A percentile compares a stretch with the other conserved stretches of the same genome.
These are phyloP conservation scores for Xiphophorus birchmanni DNA, from an alignment of 2,797 vertebrate species.

Conservation along the genomic window DNA sequence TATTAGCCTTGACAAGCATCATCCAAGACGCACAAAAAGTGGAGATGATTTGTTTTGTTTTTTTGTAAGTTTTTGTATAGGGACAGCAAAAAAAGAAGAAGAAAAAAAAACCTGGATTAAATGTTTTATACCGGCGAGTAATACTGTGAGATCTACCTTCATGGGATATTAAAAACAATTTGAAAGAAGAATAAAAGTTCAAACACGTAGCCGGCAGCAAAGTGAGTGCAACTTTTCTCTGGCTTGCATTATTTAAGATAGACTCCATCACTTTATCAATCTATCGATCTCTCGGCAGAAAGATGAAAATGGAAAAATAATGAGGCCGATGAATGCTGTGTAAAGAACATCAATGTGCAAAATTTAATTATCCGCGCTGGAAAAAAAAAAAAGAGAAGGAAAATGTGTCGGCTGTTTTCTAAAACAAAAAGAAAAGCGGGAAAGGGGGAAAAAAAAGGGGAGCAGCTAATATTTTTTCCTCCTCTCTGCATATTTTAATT, in stretches of 20 bases:
- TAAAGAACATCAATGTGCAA: slow-evolving; percentile 88
- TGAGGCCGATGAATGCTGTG: slow-evolving; percentile 84
- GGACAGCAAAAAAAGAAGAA: slow-evolving; percentile 65
- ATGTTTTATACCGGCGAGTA: slow-evolving; percentile 66
- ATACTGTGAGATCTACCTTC: slow-evolving; percentile 65
- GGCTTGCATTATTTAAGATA: slow-evolving; percentile 86
- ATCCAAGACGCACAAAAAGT: slow-evolving; percentile 59
- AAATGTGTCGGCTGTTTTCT: slow-evolving; percentile 85
- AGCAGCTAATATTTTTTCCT: slow-evolving; percentile 84
- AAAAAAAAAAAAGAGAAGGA: slow-evolving; percentile 81
- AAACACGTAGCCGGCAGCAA: slow-evolving; percentile 82
- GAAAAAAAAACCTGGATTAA: slow-evolving; percentile 40
- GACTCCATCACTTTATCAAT: slow-evolving; percentile 88
- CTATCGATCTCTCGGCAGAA: slow-evolving; percentile 86
- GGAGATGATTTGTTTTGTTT: slow-evolving; percentile 33
- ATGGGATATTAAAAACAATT: slow-evolving; percentile 78
- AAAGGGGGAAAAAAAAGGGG: slow-evolving; percentile 63
- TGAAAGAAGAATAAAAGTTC: slow-evolving; percentile 82
- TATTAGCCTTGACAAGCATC: slow-evolving; percentile 82
- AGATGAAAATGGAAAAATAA: slow-evolving; percentile 90
- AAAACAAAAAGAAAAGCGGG: slow-evolving; percentile 81
- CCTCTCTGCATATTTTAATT: slow-evolving; percentile 89
- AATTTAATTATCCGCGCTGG: slow-evolving; percentile 86
- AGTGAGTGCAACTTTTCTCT: slow-evolving; percentile 81
- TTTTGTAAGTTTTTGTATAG: slow-evolving; percentile 48